These are phyloP conservation scores for Lynx canadensis DNA, from an alignment of 2,113 vertebrate genomes.

Conservation along the genomic window DNA sequence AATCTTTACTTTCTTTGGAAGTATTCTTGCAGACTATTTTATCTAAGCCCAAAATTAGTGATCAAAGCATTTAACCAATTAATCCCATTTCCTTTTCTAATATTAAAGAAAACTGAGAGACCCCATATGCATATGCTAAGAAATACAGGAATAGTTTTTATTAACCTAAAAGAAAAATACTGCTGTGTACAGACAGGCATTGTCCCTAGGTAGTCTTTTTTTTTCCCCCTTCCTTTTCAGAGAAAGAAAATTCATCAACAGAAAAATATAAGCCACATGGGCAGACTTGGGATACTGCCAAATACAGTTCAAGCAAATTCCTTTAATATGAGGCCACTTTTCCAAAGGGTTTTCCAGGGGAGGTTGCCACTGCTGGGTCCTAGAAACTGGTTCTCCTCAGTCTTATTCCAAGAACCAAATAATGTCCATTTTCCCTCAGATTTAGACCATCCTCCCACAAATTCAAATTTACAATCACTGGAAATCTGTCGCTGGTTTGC, in stretches of 20 bases:
- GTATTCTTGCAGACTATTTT: slow-evolving; percentile 7
- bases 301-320: slow-evolving; percentile 51
- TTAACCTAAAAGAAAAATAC: not conserved
- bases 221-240: not conserved
- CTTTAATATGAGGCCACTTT: slow-evolving; percentile 27
- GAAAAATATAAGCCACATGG: slow-evolving; percentile 47
- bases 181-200: not conserved
- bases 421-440: not conserved
- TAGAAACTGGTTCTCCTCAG: not conserved
- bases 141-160: not conserved
- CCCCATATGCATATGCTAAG: not conserved
- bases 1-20: slow-evolving; percentile 23
- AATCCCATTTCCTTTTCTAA: slow-evolving; percentile 1
- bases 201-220: not conserved
- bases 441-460: not conserved
- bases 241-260: slow-evolving; percentile 55
- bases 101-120: not conserved
- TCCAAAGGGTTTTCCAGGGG: not conserved
- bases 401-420: slow-evolving; percentile 1
- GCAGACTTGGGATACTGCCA: slow-evolving; percentile 36
- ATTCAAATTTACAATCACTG: not conserved
- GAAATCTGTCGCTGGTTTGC: not conserved
- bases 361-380: not conserved
- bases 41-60: slow-evolving; percentile 39
- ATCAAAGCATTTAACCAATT: slow-evolving; percentile 26